Conservation (phyloP, 2,888 invertebrate genomes). For the Galerucella nymphaeae region DNA sequence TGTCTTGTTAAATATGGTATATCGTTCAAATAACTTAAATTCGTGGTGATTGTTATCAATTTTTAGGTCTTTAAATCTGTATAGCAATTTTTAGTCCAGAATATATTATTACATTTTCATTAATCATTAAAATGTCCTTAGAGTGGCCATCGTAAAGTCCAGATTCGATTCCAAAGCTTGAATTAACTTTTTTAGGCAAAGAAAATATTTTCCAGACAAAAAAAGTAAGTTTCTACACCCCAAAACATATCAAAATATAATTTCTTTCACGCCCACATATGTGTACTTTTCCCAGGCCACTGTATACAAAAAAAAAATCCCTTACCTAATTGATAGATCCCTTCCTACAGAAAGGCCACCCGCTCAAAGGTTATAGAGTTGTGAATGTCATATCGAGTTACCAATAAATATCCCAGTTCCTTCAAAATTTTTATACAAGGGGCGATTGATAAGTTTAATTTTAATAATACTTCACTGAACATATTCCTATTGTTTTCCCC, state of each 20-base stretch:
- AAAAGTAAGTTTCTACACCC: too few species aligned
- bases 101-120: too few species aligned
- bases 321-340: constrained; percentile 3
- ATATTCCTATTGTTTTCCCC: background rate
- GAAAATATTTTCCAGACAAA: too few species aligned
- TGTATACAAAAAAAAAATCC: background rate
- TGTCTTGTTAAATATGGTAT: background rate
- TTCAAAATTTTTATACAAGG: background rate
- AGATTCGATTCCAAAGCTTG: too few species aligned
- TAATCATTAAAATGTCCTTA: too few species aligned
- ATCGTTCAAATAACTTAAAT: background rate
- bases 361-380: background rate
- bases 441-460: background rate
- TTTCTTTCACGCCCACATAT: constrained; percentile 2
- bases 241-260: background rate
- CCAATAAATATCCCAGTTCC: background rate
- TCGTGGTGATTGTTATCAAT: background rate
- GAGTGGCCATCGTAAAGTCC: too few species aligned
- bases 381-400: background rate
- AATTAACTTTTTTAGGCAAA: too few species aligned
- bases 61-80: too few species aligned
- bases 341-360: constrained; percentile 2
- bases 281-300: constrained; percentile 5
- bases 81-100: too few species aligned
- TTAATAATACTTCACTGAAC: too few species aligned